Evolutionary conservation across 2,113 vertebrate genomes (phyloP), one percentile per base, ranked within the genome.

Genomic region (Leucosticte australis): DNA sequence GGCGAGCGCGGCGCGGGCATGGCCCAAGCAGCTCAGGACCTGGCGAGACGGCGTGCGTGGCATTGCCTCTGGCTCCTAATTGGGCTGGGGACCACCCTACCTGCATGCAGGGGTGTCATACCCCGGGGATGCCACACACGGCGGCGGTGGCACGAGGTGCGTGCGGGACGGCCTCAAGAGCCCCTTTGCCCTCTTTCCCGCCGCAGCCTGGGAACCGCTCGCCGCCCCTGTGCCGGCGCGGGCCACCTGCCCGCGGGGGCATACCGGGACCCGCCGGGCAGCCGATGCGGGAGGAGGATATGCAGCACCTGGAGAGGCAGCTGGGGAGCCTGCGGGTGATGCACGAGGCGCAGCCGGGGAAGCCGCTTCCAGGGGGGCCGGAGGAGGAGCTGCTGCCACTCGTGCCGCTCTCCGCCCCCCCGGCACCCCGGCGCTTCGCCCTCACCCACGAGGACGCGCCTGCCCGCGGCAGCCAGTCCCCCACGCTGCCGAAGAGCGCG

Each of bases 311-410:
- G 86, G 99, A 99, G 97, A 98, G 98, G 98, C 99, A 99, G 96
- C 99, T 99, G 68, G 99, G 99, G 95, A 99, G 99, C 96, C 98
- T 99, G 70, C 99, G 99, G 90, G 99, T 99, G 81, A 98, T 99
- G 98, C 98, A 99, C 95, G 98, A 99, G 92, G 98, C 98, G 7
- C 98, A 98, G 70, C 98, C 97, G 59, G 98, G 99, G 30, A 98
- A 99, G 97, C 98, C 97, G 31, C 98, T 98, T 90, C 96, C 98
- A 73, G 97, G 98, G 90, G 97, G 98, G 84, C 97, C 98, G 60
- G 98, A 99, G 95, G 97, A 96, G 63, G 98, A 99, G 95, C 97
- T 99, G 83, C 98, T 97, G 53, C 98, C 98, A 62, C 98, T 99
- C 33, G 92, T 98, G 27, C 98, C 98, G 0, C 97, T 98, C 56